These are phyloP conservation scores for Pyxicephalus adspersus DNA, from an alignment of 2,113 vertebrate genomes.

Conservation along the genomic window DNA sequence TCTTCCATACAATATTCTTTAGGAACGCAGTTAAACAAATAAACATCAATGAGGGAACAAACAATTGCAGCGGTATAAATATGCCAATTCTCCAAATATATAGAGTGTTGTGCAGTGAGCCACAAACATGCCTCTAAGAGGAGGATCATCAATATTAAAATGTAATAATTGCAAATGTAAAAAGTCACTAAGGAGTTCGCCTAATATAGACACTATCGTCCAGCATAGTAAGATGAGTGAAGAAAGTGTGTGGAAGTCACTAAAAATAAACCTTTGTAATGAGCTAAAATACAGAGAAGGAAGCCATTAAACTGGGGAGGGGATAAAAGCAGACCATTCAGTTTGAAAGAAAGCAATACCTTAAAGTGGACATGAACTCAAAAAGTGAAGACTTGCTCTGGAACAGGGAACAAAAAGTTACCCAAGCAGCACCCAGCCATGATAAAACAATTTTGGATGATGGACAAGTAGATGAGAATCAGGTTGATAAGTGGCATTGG, in stretches of 20 bases:
- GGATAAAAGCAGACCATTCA: no score
- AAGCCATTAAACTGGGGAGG: no score
- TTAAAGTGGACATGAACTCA: no score
- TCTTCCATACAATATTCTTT: not conserved
- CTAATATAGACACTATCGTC: not conserved
- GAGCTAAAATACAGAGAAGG: no score
- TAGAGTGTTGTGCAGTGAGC: not conserved
- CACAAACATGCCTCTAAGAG: not conserved
- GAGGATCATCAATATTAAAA: not conserved
- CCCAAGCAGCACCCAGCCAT: not conserved
- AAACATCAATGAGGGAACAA: not conserved
- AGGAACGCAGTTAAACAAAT: constrained; percentile 3
- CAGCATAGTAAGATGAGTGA: no score
- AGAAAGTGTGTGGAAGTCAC: no score
- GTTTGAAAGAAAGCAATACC: no score
- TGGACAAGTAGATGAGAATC: no score
- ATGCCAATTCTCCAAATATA: not conserved
- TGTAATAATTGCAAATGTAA: not conserved
- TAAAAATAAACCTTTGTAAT: no score
- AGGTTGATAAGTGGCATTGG: no score
- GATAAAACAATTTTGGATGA: not conserved
- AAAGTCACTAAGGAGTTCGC: not conserved
- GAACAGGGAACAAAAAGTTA: no score
- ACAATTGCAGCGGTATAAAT: not conserved
- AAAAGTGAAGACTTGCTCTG: no score